These are phyloP conservation scores for Drosophila carrolli DNA, from an alignment of 1,140 invertebrate genomes.

Conservation along the genomic window DNA sequence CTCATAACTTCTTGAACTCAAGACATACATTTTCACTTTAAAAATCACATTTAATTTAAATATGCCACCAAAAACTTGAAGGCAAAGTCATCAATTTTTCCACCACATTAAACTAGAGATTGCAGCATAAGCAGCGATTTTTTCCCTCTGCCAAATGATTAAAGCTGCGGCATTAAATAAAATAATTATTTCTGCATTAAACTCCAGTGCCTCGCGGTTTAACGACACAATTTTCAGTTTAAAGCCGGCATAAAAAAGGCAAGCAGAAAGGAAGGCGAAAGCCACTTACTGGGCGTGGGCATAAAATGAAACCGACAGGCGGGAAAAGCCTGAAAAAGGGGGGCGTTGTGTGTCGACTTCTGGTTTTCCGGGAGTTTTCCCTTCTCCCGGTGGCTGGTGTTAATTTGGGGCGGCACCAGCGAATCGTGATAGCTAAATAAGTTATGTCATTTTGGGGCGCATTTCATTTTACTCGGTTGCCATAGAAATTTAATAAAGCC, in stretches of 20 bases:
- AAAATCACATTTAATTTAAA: no score
- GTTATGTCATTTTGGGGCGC: slow-evolving; percentile 70
- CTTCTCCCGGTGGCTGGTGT: slow-evolving; percentile 32
- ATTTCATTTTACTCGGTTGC: slow-evolving; percentile 68
- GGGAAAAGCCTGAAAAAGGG: slow-evolving; percentile 12
- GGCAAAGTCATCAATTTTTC: slow-evolving; percentile 2
- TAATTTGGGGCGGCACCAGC: slow-evolving; percentile 63
- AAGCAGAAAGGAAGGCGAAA: slow-evolving; percentile 26
- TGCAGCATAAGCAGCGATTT: background rate
- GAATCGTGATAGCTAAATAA: slow-evolving; percentile 65
- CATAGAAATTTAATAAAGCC: slow-evolving; percentile 80
- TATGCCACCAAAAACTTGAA: no score
- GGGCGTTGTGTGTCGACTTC: slow-evolving; percentile 12
- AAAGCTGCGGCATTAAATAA: slow-evolving; percentile 38
- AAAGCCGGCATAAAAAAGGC: slow-evolving; percentile 57
- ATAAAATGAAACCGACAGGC: slow-evolving; percentile 45
- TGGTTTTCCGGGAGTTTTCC: slow-evolving; percentile 22
- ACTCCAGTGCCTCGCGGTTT: slow-evolving; percentile 49
- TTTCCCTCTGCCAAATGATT: slow-evolving; percentile 10
- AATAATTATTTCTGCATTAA: slow-evolving; percentile 66
- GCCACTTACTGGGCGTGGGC: slow-evolving; percentile 36
- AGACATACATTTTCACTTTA: no score
- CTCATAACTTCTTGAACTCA: no score
- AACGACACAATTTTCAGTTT: slow-evolving; percentile 61
- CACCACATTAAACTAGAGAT: slow-evolving; percentile 22